Conservation (phyloP, 2,888 invertebrate genomes). For the Prosopocoilus inquinatus region DNA sequence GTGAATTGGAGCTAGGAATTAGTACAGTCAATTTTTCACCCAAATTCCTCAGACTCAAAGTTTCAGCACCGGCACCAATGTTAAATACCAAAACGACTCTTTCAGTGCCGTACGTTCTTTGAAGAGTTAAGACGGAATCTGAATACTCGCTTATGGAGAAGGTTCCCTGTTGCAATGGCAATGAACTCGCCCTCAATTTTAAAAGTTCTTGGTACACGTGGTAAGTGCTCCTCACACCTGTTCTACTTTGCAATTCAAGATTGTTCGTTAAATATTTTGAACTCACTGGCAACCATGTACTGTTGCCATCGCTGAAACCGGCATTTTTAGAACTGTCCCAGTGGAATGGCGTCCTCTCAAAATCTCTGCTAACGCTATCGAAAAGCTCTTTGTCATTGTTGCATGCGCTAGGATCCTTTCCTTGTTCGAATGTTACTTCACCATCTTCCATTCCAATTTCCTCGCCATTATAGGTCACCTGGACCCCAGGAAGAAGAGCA, state of each 20-base stretch:
- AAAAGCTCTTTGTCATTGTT: constrained; percentile 61
- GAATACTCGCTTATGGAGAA: constrained; percentile 20
- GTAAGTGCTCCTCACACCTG: constrained; percentile 56
- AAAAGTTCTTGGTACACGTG: constrained; percentile 61
- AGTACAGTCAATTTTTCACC: constrained; percentile 2
- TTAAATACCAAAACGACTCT: constrained; percentile 34
- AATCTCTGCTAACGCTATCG: constrained; percentile 63
- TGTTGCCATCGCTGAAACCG: constrained; percentile 52
- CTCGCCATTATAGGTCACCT: constrained; percentile 85
- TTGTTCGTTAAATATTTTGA: constrained; percentile 60
- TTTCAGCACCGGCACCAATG: constrained; percentile 53
- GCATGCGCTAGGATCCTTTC: constrained; percentile 58
- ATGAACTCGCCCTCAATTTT: constrained; percentile 53
- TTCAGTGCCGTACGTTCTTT: constrained; percentile 6
- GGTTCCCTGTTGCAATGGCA: constrained; percentile 54
- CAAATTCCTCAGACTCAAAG: constrained; percentile 52
- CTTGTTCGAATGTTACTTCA: constrained; percentile 52
- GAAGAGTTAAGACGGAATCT: background rate
- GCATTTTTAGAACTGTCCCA: constrained; percentile 65
- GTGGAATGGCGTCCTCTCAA: constrained; percentile 77
- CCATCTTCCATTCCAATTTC: constrained; percentile 72
- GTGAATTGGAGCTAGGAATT: background rate
- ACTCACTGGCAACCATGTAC: constrained; percentile 70
- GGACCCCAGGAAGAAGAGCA: constrained; percentile 78
- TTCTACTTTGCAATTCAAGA: constrained; percentile 53